Conservation (phyloP, 1,140 invertebrate species). For the Magallana ariakensis region DNA sequence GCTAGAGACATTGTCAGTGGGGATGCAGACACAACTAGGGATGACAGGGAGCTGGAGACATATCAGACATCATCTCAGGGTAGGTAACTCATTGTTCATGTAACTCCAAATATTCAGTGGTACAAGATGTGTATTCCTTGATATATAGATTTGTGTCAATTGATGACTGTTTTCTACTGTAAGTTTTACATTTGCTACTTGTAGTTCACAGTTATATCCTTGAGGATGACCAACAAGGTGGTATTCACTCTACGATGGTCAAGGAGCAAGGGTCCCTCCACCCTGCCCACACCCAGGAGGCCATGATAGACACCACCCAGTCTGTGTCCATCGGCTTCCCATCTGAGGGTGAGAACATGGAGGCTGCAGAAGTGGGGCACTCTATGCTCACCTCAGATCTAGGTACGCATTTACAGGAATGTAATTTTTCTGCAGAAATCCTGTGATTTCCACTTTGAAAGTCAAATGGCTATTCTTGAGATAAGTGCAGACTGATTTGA, state of each 20-base stretch:
- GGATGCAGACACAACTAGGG: slow-evolving; percentile 76
- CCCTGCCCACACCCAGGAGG: slow-evolving; percentile 8
- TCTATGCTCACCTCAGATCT: neutral
- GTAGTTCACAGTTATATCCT: slow-evolving; percentile 47
- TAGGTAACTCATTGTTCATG: neutral
- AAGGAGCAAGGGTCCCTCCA: slow-evolving; percentile 17
- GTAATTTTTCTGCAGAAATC: no score
- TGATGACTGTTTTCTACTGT: no score
- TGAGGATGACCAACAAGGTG: slow-evolving; percentile 52
- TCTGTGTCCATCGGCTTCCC: slow-evolving; percentile 44
- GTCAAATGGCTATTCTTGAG: no score
- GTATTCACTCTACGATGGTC: slow-evolving; percentile 63
- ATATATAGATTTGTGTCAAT: no score
- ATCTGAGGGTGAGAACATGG: neutral
- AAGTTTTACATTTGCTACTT: no score
- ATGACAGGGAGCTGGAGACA: slow-evolving; percentile 61
- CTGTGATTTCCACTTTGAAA: no score
- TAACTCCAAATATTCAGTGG: neutral
- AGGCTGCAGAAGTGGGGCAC: neutral
- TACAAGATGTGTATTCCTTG: no score
- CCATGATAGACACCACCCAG: slow-evolving; percentile 56
- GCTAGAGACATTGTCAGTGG: slow-evolving; percentile 55
- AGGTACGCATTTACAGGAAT: neutral
- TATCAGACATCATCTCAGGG: slow-evolving; percentile 40
- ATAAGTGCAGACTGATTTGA: no score